Percentiles rank a stretch among this genome's conserved stretches.
Evolutionary conservation across 2,797 vertebrate species (phyloP).

Genomic region (Crocodylus rhombifer): DNA sequence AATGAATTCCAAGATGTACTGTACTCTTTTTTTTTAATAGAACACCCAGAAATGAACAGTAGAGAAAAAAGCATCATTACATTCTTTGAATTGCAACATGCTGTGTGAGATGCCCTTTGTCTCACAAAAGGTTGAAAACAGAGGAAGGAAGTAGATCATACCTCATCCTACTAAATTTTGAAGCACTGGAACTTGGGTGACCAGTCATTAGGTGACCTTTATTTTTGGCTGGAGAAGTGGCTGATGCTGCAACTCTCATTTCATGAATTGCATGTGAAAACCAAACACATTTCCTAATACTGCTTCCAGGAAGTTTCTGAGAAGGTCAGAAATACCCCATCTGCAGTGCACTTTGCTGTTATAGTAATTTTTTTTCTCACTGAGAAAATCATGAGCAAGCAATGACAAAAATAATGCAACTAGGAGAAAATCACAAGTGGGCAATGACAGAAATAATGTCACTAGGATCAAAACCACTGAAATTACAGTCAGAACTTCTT

Average conservation of each 20-base stretch:
- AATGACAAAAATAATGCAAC: too few species aligned
- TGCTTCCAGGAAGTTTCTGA: neutral
- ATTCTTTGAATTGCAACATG: accelerated
- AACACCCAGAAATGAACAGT: neutral
- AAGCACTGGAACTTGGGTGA: neutral
- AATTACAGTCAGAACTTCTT: neutral
- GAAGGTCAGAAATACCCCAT: neutral
- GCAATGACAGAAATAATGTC: neutral
- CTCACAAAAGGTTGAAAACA: neutral
- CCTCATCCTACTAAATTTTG: neutral
- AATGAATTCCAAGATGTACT: neutral
- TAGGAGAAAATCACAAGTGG: neutral
- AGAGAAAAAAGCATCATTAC: neutral
- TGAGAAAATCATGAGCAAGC: neutral
- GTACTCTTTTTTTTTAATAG: neutral
- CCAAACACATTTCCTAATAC: neutral
- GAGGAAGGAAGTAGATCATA: neutral
- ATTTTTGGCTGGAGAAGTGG: neutral
- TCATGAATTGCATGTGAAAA: neutral
- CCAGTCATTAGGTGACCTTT: neutral
- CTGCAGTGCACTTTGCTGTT: neutral
- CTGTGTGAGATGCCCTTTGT: accelerated
- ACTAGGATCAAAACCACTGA: neutral
- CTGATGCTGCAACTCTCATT: neutral
- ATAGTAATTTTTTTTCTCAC: neutral